Conservation (phyloP, 2,113 vertebrate species). For the Neomonachus schauinslandi region DNA sequence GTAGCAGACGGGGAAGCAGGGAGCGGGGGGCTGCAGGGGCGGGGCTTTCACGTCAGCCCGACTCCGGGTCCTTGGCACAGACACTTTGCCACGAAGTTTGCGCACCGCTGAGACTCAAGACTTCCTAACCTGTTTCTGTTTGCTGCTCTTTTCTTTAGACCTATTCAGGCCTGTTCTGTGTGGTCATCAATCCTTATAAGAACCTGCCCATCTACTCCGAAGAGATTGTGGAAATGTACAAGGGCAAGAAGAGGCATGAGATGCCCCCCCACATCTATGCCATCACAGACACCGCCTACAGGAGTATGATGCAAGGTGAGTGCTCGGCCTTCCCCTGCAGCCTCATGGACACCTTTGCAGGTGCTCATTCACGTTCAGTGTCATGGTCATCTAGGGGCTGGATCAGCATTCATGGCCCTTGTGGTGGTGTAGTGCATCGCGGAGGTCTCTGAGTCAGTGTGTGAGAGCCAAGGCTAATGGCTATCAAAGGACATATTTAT, state of each 20-base stretch:
- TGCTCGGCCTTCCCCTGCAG: fast-evolving
- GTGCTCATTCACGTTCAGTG: not conserved
- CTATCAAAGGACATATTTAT: not conserved
- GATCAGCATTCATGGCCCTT: not conserved
- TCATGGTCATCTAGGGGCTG: not conserved
- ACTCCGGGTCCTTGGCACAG: not conserved
- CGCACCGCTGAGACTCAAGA: fast-evolving
- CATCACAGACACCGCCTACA: constrained; percentile 98
- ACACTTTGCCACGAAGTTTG: not conserved
- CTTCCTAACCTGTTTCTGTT: constrained; percentile 34
- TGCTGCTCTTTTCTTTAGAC: constrained; percentile 86
- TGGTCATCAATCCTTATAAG: constrained; percentile 99
- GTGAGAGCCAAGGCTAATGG: not conserved
- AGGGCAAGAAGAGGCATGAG: constrained; percentile 99
- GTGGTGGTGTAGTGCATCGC: not conserved
- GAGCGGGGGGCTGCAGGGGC: fast-evolving
- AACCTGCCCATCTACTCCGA: constrained; percentile 99
- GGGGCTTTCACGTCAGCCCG: fast-evolving
- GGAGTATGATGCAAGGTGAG: constrained; percentile 99
- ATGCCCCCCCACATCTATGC: constrained; percentile 99
- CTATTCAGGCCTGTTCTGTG: constrained; percentile 98
- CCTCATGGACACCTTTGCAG: fast-evolving
- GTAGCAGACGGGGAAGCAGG: not conserved
- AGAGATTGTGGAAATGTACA: constrained; percentile 99
- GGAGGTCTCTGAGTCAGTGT: not conserved